These are phyloP conservation scores for Calycopis cecrops DNA, from an alignment of 1,140 invertebrate species.

Conservation along the genomic window DNA sequence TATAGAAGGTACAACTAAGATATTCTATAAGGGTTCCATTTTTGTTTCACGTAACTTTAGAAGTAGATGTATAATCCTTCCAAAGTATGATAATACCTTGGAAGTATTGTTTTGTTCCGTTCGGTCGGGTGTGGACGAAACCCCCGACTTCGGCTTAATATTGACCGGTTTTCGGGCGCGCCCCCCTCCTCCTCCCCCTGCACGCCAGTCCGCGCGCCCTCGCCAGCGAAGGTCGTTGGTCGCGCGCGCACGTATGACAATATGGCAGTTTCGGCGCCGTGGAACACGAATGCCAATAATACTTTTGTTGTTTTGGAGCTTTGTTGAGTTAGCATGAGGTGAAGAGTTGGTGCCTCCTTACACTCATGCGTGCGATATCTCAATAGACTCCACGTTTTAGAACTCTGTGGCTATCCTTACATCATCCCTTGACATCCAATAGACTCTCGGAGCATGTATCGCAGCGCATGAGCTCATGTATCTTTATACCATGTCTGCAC, in stretches of 20 bases:
- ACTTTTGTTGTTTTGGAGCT: not conserved
- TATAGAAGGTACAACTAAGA: not conserved
- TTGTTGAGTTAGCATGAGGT: too few species aligned
- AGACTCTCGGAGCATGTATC: too few species aligned
- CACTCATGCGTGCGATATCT: too few species aligned
- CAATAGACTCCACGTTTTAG: too few species aligned
- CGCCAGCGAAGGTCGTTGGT: conserved; percentile 41
- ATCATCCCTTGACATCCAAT: too few species aligned
- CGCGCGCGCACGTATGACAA: conserved; percentile 48
- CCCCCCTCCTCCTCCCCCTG: conserved; percentile 20
- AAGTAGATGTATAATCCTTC: not conserved
- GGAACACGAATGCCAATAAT: not conserved
- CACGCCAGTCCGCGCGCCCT: conserved; percentile 24
- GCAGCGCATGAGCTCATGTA: too few species aligned
- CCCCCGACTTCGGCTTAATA: conserved; percentile 25
- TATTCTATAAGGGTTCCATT: not conserved
- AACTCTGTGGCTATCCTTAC: too few species aligned
- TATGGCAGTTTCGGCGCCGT: conserved; percentile 35
- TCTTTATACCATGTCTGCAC: too few species aligned
- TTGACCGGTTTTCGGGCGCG: conserved; percentile 34
- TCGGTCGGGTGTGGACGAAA: conserved; percentile 16
- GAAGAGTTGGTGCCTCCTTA: too few species aligned
- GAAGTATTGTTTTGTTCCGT: not conserved
- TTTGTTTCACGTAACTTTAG: not conserved
- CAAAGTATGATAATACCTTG: not conserved